A percentile compares a stretch with the other conserved stretches of the same genome.
Conservation (phyloP, 2,888 invertebrate genomes). For the Scaeva pyrastri region DNA sequence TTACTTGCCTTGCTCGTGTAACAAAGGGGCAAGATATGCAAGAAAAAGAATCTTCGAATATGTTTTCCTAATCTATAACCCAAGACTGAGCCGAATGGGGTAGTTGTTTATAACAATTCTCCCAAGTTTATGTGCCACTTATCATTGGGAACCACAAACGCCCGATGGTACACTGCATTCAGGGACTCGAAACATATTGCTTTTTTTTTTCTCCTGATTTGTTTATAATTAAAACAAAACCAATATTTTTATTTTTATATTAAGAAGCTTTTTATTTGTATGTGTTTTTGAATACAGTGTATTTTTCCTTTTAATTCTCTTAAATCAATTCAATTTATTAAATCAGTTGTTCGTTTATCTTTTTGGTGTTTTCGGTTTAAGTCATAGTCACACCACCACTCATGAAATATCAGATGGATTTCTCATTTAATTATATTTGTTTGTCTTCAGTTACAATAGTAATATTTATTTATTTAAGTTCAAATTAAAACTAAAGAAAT, state of each 20-base stretch:
- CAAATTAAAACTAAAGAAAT: constrained; percentile 12
- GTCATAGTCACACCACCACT: constrained; percentile 66
- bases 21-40: neutral
- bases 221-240: neutral
- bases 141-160: no score
- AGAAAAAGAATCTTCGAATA: no score
- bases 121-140: no score
- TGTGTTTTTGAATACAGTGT: constrained; percentile 68
- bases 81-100: no score
- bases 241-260: constrained; percentile 51
- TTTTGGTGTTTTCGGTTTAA: constrained; percentile 9
- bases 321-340: constrained; percentile 63
- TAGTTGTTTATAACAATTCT: no score
- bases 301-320: constrained; percentile 46
- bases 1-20: neutral
- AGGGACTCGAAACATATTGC: no score
- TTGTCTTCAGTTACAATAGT: constrained; percentile 52
- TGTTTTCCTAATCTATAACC: no score
- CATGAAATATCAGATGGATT: constrained; percentile 68
- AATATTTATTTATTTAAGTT: constrained; percentile 35
- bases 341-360: constrained; percentile 38
- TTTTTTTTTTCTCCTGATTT: no score
- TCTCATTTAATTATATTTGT: neutral
- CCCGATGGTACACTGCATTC: no score
- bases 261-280: constrained; percentile 73